A percentile compares a stretch with the other conserved stretches of the same genome.
Evolutionary conservation across 2,113 vertebrate genomes (phyloP).

Genomic region (Ameiurus melas): DNA sequence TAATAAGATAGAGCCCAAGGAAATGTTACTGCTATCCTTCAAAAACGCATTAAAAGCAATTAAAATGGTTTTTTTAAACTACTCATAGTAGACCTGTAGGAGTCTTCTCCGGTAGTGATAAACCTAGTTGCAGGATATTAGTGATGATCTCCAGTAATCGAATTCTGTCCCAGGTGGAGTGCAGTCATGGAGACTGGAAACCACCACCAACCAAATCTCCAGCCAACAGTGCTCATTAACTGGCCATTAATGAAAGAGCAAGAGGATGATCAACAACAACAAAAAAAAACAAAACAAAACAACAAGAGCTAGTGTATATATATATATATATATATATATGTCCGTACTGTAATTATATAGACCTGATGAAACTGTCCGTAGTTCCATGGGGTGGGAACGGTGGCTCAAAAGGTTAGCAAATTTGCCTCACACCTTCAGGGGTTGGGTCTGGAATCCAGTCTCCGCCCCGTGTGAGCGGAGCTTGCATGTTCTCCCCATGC

Average conservation of each 20-base stretch:
- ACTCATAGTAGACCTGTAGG: too few relatives aligned
- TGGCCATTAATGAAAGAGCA: not conserved
- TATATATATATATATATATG: too few relatives aligned
- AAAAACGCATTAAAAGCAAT: not conserved
- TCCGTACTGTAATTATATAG: not conserved
- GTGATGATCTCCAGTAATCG: not conserved
- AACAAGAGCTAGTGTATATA: not conserved
- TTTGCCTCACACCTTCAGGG: too few relatives aligned
- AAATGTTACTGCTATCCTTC: not conserved
- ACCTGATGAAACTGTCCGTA: not conserved
- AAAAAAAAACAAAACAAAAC: too few relatives aligned
- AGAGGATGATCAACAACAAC: too few relatives aligned
- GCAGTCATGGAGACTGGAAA: not conserved
- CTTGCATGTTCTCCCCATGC: too few relatives aligned
- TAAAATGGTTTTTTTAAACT: not conserved
- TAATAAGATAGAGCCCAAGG: not conserved
- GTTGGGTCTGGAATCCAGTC: too few relatives aligned
- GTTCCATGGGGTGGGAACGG: too few relatives aligned
- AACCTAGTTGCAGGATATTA: not conserved
- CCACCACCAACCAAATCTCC: not conserved
- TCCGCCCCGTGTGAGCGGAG: too few relatives aligned
- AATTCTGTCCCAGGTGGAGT: not conserved
- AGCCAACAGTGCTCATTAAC: not conserved
- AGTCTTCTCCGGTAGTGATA: too few relatives aligned
- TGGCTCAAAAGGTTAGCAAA: too few relatives aligned